Conservation (phyloP, 2,113 vertebrate species). For the Aythya baeri region DNA sequence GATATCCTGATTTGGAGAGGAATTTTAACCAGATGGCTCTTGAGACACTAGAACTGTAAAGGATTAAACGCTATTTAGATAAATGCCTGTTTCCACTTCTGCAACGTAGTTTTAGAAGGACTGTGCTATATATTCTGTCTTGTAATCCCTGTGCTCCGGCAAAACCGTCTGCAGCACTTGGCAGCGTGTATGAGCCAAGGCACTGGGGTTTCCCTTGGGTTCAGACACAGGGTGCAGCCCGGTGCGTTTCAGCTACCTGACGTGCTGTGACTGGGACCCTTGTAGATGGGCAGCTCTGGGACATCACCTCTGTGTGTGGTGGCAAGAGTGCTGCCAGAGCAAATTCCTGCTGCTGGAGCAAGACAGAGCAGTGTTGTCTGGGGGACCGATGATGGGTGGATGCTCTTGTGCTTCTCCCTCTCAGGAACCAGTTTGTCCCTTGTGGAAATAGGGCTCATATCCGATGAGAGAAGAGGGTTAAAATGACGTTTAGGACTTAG, state of each 20-base stretch:
- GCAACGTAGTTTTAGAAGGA: neutral
- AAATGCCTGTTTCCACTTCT: conserved; percentile 56
- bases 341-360: neutral
- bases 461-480: neutral
- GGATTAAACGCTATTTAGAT: conserved; percentile 48
- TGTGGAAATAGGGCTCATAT: neutral
- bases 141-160: neutral
- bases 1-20: conserved; percentile 64
- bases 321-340: neutral
- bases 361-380: fast-evolving
- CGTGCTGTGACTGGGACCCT: neutral
- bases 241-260: fast-evolving
- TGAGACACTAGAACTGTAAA: conserved; percentile 29
- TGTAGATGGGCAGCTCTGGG: neutral
- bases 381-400: neutral
- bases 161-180: neutral
- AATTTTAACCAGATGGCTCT: conserved; percentile 69
- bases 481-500: neutral
- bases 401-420: neutral
- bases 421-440: neutral
- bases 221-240: neutral
- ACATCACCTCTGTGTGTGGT: fast-evolving
- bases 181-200: neutral
- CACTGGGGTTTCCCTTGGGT: neutral
- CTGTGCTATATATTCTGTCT: neutral